phyloP scores from a whole-genome alignment of 2,888 invertebrate species.

The Leptinotarsa tumamoca region DNA sequence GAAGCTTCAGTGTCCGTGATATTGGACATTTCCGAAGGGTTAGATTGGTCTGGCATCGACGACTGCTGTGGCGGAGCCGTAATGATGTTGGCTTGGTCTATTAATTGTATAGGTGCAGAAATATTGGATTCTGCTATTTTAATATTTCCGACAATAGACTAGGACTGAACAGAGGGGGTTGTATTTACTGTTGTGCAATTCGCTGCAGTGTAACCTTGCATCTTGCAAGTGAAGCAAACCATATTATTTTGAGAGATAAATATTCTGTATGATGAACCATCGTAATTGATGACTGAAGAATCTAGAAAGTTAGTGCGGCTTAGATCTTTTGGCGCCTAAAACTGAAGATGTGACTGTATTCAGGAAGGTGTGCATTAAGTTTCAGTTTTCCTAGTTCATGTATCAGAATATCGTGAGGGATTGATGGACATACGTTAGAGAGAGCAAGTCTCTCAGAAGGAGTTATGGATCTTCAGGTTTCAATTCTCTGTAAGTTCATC shows the following conservation, averaged over 20 bases:
- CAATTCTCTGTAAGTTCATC: constrained; percentile 25
- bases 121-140: background rate
- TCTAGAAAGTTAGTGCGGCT: constrained; percentile 21
- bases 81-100: background rate
- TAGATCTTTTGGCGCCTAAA: constrained; percentile 44
- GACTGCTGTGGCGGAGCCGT: background rate
- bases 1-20: too few relatives aligned
- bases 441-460: constrained; percentile 48
- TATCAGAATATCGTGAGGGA: constrained; percentile 45
- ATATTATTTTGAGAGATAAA: constrained; percentile 28
- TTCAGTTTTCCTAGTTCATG: constrained; percentile 25
- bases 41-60: background rate
- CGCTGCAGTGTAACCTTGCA: background rate
- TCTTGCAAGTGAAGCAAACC: background rate
- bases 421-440: constrained; percentile 34
- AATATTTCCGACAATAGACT: background rate
- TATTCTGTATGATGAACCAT: constrained; percentile 41
- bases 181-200: background rate
- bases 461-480: constrained; percentile 44
- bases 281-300: constrained; percentile 38
- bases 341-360: constrained; percentile 31
- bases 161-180: background rate
- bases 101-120: background rate
- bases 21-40: background rate
- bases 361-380: background rate